A percentile compares a stretch with the other conserved stretches of the same genome.
Evolutionary conservation across 2,113 vertebrate genomes (phyloP).

Genomic region (Phainopepla nitens): DNA sequence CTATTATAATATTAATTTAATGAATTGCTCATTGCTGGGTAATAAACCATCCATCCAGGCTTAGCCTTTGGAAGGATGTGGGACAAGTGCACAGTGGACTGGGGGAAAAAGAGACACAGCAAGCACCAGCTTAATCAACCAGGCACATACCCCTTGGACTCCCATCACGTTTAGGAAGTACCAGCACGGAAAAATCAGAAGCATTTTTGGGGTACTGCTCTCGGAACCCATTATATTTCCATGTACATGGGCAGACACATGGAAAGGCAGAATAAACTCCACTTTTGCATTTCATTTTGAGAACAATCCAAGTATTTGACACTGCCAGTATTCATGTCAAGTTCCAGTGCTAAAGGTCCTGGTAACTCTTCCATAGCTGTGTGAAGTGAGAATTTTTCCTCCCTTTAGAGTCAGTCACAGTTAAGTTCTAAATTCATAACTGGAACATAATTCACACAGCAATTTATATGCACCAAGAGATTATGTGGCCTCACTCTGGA

Average conservation of each 20-base stretch:
- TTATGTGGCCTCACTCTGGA: slow-evolving; percentile 60
- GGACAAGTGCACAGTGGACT: background rate
- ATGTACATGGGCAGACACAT: background rate
- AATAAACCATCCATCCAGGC: background rate
- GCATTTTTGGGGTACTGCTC: accelerated
- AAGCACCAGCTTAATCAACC: background rate
- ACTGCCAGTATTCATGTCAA: background rate
- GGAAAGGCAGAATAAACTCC: background rate
- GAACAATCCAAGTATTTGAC: background rate
- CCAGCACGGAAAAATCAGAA: background rate
- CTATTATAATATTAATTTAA: background rate
- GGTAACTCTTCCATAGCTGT: background rate
- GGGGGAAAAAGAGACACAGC: background rate
- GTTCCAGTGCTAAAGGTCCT: background rate
- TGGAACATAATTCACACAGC: slow-evolving; percentile 45
- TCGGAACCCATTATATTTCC: background rate
- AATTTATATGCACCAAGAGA: slow-evolving; percentile 48
- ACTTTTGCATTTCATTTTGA: background rate
- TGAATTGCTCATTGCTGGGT: background rate
- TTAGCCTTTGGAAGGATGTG: background rate
- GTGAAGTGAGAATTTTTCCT: background rate
- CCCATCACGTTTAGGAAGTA: background rate
- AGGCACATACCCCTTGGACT: background rate
- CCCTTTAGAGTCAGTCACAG: background rate
- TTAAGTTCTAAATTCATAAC: slow-evolving; percentile 59